These are phyloP conservation scores for Lydus trimaculatus DNA, from an alignment of 2,888 invertebrate genomes.

Conservation along the genomic window DNA sequence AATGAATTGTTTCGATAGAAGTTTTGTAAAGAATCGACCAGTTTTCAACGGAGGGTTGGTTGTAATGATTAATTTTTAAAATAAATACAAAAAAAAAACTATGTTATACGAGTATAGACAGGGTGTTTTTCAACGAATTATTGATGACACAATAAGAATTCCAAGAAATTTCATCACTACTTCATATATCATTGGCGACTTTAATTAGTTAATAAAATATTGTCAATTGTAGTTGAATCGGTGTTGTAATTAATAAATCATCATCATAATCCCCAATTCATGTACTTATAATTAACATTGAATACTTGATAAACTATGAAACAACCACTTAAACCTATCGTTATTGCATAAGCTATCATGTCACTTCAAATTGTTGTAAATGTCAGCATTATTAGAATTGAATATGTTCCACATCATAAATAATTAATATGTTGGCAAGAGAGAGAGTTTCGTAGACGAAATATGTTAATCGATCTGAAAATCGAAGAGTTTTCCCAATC, in stretches of 20 bases:
- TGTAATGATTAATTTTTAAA: background rate
- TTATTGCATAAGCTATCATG: too few relatives aligned
- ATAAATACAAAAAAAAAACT: background rate
- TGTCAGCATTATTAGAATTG: too few relatives aligned
- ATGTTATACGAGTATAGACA: background rate
- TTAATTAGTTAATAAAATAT: background rate
- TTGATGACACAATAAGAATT: background rate
- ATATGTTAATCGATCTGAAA: background rate
- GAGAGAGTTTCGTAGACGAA: too few relatives aligned
- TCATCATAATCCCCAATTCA: background rate
- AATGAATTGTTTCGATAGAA: background rate
- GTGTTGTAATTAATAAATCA: background rate
- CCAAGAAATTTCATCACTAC: background rate
- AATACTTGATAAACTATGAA: too few relatives aligned
- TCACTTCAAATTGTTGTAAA: too few relatives aligned
- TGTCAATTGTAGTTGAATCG: background rate
- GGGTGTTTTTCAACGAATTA: background rate
- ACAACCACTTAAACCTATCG: too few relatives aligned
- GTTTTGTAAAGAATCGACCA: background rate
- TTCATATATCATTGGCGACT: background rate
- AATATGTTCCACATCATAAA: too few relatives aligned
- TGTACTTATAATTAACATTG: too few relatives aligned
- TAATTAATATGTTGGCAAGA: too few relatives aligned
- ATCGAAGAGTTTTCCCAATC: background rate
- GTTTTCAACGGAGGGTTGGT: background rate